Evolutionary conservation across 1,140 invertebrate genomes (phyloP), one percentile per base, ranked within the genome.

Genomic region (Drosophila elegans): DNA sequence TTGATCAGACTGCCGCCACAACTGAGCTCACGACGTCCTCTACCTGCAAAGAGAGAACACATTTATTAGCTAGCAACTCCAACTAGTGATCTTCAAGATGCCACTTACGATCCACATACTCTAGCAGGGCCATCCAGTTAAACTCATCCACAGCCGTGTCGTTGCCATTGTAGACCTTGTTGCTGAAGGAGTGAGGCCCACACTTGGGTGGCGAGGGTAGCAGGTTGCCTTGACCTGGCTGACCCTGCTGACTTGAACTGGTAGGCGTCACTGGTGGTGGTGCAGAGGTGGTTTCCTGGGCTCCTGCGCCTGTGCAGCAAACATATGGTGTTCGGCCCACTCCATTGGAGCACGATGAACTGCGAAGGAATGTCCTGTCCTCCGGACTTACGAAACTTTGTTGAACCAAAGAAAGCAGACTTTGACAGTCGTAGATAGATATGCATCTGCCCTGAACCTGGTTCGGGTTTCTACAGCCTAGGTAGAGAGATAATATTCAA

Each of bases 101-200:
- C 2, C 4, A 72, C 91, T 82, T 67, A 92, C 91, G 63, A 44
- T 74, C 68, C 6, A 46, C 75, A 57, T 95, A 95, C 73, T 95
- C 94, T 25, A 96, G 81, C 0, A 95, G 91, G 0, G 91, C 94
- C 93, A 95, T 94, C 95, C 95, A 95, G 1, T 93, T 93, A 78
- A 93, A 94, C 72, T 94, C 94, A 38, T 94, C 93, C 13, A 94
- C 41, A 0, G 68, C 77, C 3, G 94, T 93, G 53, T 93, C 80
- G 9, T 83, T 92, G 52, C 91, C 91, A 66, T 86, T 92, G 56
- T 92, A 92, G 29, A 92, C 79, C 46, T 76, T 81, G 56, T 90
- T 42, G 32, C 39, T 21, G 16, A 91, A 74, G 0, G 91, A 75
- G 12, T 68, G 39, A 3, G 76, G 74, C 9, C 91, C 91, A 52